Percentiles rank a stretch among this genome's conserved stretches.
Evolutionary conservation across 2,113 vertebrate species (phyloP).

Genomic region (Eulemur macaco): DNA sequence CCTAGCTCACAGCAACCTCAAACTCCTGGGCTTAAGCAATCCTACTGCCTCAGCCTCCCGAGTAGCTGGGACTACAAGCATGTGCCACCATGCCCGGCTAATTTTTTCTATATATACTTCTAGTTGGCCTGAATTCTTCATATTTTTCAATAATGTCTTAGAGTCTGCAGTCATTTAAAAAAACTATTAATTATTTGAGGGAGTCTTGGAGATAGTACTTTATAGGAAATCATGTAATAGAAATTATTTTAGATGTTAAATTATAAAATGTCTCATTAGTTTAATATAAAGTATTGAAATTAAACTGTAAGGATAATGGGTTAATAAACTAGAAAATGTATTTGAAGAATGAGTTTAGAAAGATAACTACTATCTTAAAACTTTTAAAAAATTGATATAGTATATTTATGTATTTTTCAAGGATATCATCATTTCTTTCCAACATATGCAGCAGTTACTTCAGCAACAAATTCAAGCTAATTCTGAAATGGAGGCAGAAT

Average conservation of each 20-base stretch:
- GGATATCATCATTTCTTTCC: conserved; percentile 90
- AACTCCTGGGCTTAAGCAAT: no score
- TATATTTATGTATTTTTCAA: conserved; percentile 75
- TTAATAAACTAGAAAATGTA: conserved; percentile 45
- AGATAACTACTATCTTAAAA: background rate
- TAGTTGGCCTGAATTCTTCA: conserved; percentile 21
- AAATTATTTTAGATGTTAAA: conserved; percentile 43
- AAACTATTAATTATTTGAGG: background rate
- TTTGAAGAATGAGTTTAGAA: conserved; percentile 50
- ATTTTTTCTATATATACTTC: no score
- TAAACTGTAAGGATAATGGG: conserved; percentile 29
- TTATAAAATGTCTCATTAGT: conserved; percentile 15
- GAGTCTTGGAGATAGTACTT: conserved; percentile 13
- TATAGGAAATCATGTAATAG: conserved; percentile 31
- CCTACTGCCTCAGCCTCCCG: no score
- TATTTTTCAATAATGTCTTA: conserved; percentile 40
- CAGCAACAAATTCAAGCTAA: conserved; percentile 87
- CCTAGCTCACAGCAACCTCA: no score
- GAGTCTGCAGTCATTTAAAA: background rate
- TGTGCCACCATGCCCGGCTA: no score
- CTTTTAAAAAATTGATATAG: background rate
- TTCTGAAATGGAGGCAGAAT: conserved; percentile 85
- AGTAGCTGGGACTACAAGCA: no score
- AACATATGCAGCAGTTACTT: conserved; percentile 88
- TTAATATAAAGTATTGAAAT: conserved; percentile 42